Evolutionary conservation across 2,888 invertebrate species (phyloP), one percentile per base, ranked within the genome.

Genomic region (Geophilus truncorum): DNA sequence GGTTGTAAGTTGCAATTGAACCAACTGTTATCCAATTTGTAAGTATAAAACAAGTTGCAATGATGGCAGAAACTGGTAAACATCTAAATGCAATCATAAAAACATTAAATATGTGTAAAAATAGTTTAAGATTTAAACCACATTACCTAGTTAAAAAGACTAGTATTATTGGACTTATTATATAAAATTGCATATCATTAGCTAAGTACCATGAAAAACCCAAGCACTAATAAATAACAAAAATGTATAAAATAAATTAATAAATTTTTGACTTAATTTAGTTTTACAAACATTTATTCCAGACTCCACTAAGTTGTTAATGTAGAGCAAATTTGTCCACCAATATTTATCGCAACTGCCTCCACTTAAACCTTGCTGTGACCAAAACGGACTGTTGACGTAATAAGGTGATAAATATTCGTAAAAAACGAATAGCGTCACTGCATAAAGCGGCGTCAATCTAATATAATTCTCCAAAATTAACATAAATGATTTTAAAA

Each of bases 151-250:
- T 51, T 28, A 79, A 23, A 45, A 32, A 32, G 7, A 79, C 25
- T 32, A 79, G 25, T 51, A 79, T 51, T 12, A 79, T 4, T 6
- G 79, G 79, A 32, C 79, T 79, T 9, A 79, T 18, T 23, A 79
- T 15, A 28, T 21, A 79, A 25, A 79, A 79, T 25, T 79, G 79
- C 79, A 79, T 79, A 21, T 79, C 79, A n/a, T 79, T 79, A 28
- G 79, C 79, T 45, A 79, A 79, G 25, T 79, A 79, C 79, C 79
- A 79, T 10, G 51, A 23, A 57, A 51, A 28, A 18, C 51, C 32
- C 79, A 79, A 51, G 28, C 79, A 79, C 76, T 76, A 30, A 10
- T 28, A 28, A 18, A 75, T 18, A 12, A 21, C 7, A 40, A 40
- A 3, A 40, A 40, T 25, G 10, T 28, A 10, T 18, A 12, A 18